phyloP scores from a whole-genome alignment of 1,140 invertebrate species.

The Tenebrio molitor region DNA sequence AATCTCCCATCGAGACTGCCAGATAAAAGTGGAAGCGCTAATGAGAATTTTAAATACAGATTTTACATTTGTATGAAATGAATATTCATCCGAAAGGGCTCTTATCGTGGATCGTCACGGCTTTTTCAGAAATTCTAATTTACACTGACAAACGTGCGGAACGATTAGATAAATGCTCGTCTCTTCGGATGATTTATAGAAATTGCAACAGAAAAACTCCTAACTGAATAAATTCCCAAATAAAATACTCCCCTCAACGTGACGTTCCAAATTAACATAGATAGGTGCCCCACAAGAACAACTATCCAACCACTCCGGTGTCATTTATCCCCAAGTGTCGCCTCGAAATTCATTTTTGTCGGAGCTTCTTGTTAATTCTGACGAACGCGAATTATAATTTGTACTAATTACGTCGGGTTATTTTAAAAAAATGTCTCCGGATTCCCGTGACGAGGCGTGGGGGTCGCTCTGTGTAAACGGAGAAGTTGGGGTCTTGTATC shows the following conservation, averaged over 20 bases:
- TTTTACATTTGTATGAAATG: constrained; percentile 31
- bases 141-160: constrained; percentile 31
- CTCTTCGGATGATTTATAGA: neutral
- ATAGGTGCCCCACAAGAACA: no score
- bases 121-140: constrained; percentile 36
- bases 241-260: neutral
- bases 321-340: no score
- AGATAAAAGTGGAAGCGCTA: constrained; percentile 17
- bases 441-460: constrained; percentile 1
- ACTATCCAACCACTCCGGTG: no score
- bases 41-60: constrained; percentile 32
- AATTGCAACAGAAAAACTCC: neutral
- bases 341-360: no score
- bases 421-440: no score
- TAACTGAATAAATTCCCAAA: constrained; percentile 5
- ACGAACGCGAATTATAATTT: constrained; percentile 14
- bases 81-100: constrained; percentile 36
- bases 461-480: constrained; percentile 15
- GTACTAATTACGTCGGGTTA: neutral
- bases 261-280: no score
- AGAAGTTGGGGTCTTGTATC: constrained; percentile 43
- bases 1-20: neutral
- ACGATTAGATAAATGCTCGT: constrained; percentile 43
- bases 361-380: neutral
- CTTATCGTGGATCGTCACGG: constrained; percentile 20